Percentiles rank a stretch among this genome's conserved stretches.
phyloP scores from a whole-genome alignment of 37 sponge, comb jelly and placozoan genomes.

The Chondrosia reniformis region DNA sequence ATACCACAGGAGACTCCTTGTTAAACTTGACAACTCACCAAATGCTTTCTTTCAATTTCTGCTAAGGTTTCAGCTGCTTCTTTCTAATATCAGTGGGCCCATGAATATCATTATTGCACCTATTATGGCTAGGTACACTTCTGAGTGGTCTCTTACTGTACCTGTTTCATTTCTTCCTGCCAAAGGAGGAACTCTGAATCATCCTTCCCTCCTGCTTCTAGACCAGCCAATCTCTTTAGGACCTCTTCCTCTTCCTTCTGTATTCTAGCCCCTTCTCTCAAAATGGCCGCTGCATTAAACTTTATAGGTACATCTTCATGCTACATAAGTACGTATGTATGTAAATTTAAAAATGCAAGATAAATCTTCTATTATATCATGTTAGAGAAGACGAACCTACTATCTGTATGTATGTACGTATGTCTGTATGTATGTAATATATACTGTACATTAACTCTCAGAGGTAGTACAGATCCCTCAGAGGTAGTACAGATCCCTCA shows the following conservation, averaged over 20 bases:
- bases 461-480: no score
- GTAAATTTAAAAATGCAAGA: neutral
- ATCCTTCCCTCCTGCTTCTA: slow-evolving; percentile 85
- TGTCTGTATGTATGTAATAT: slow-evolving; percentile 15
- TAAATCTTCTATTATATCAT: no score
- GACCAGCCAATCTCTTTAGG: slow-evolving; percentile 65
- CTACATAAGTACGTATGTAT: neutral
- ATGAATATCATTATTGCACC: no score
- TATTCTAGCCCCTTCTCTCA: slow-evolving; percentile 91
- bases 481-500: no score
- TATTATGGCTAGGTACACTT: no score
- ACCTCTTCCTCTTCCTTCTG: slow-evolving; percentile 74
- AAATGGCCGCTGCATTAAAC: slow-evolving; percentile 89
- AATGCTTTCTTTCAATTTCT: slow-evolving; percentile 76
- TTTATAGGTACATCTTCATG: slow-evolving; percentile 66
- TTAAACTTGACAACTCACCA: slow-evolving; percentile 35
- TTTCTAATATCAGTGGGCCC: no score
- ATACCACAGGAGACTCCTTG: neutral
- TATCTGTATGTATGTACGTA: slow-evolving; percentile 18
- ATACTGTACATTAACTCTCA: neutral
- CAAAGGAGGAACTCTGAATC: slow-evolving; percentile 66
- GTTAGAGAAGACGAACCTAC: neutral
- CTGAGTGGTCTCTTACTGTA: neutral
- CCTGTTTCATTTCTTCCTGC: slow-evolving; percentile 84
- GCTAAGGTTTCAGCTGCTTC: slow-evolving; percentile 74